phyloP scores from a whole-genome alignment of 2,888 invertebrate species.

The Nymphalis polychloros region DNA sequence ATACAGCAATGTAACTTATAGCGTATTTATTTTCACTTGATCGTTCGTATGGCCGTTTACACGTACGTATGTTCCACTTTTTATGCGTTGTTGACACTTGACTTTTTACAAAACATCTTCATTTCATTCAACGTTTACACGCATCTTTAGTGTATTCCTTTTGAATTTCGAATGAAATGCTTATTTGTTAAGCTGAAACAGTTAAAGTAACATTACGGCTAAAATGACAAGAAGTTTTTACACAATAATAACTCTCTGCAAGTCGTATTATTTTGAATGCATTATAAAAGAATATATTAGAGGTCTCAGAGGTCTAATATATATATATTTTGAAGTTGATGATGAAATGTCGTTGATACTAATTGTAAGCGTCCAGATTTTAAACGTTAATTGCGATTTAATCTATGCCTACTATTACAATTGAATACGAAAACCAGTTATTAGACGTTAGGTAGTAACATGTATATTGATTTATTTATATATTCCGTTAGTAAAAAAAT shows the following conservation, averaged over 20 bases:
- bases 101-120: slow-evolving; percentile 50
- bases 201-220: not conserved
- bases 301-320: no score
- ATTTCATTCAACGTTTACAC: slow-evolving; percentile 48
- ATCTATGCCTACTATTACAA: no score
- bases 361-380: no score
- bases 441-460: no score
- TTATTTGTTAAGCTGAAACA: not conserved
- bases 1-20: slow-evolving; percentile 50
- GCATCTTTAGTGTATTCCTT: slow-evolving; percentile 25
- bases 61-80: slow-evolving; percentile 48
- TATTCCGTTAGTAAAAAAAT: no score
- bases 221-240: not conserved
- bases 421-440: no score
- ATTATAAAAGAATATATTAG: no score
- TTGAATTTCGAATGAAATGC: slow-evolving; percentile 32
- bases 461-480: no score
- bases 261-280: not conserved
- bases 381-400: no score
- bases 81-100: slow-evolving; percentile 53
- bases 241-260: not conserved
- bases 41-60: slow-evolving; percentile 33
- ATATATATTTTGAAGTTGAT: no score
- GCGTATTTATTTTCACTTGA: slow-evolving; percentile 43
- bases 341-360: no score